A percentile compares a stretch with the other conserved stretches of the same genome.
phyloP scores from a whole-genome alignment of 2,888 invertebrate genomes.

The Folsomia manolachei region DNA sequence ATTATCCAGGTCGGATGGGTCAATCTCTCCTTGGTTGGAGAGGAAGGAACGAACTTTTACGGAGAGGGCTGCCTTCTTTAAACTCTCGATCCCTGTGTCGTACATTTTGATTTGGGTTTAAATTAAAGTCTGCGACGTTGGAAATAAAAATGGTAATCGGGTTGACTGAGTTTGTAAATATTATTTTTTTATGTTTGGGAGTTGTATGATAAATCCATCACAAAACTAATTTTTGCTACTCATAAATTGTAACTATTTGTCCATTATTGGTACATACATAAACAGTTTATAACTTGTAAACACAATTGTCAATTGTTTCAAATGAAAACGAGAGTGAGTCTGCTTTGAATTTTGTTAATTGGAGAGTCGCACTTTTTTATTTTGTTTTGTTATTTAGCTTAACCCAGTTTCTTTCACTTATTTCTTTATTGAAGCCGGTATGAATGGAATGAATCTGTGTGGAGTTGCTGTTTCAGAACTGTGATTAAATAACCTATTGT shows the following conservation, averaged over 20 bases:
- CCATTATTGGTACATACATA: no score
- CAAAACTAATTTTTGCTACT: no score
- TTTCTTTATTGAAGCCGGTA: background rate
- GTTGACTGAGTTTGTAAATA: background rate
- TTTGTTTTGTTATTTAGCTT: background rate
- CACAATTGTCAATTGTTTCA: background rate
- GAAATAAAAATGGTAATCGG: background rate
- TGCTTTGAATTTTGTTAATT: background rate
- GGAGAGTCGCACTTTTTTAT: background rate
- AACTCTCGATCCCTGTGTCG: conserved; percentile 68
- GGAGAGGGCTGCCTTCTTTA: conserved; percentile 56
- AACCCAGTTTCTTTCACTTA: conserved; percentile 3
- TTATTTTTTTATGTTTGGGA: background rate
- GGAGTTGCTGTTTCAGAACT: background rate
- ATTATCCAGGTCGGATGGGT: conserved; percentile 82
- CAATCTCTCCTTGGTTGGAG: conserved; percentile 58
- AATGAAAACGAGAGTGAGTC: conserved; percentile 5
- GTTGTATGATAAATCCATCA: background rate
- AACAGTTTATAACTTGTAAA: no score
- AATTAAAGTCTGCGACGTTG: background rate
- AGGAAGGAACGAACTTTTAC: conserved; percentile 51
- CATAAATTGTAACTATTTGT: no score
- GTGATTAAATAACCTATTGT: conserved; percentile 3
- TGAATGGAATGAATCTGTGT: background rate
- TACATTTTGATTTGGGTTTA: conserved; percentile 69